phyloP scores from a whole-genome alignment of 2,113 vertebrate genomes.

The Columba livia region DNA sequence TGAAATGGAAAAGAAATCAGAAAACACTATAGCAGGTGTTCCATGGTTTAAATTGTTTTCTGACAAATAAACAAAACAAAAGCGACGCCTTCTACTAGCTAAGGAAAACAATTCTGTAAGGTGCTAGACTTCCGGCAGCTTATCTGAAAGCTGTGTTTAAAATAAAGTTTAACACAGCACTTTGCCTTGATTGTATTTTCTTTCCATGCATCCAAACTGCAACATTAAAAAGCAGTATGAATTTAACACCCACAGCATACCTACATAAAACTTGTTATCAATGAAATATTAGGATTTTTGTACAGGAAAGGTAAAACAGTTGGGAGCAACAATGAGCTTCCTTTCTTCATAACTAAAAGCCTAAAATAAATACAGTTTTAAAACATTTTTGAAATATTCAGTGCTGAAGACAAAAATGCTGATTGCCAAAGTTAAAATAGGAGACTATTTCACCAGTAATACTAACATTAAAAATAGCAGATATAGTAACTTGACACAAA shows the following conservation, averaged over 20 bases:
- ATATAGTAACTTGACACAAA: background rate
- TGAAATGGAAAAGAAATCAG: constrained; percentile 4
- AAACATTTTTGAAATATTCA: background rate
- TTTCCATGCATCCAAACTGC: background rate
- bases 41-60: background rate
- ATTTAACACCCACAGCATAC: constrained; percentile 1
- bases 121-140: background rate
- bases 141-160: background rate
- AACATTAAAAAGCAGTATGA: background rate
- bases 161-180: background rate
- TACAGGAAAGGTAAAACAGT: background rate
- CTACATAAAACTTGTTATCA: background rate
- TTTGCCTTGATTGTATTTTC: background rate
- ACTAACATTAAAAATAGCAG: background rate
- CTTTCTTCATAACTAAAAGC: background rate
- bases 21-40: background rate
- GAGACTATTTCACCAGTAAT: background rate
- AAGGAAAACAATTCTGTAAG: background rate
- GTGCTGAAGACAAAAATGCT: background rate
- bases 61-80: constrained; percentile 10
- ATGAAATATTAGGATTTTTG: background rate
- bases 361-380: background rate
- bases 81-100: background rate
- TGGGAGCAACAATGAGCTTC: background rate
- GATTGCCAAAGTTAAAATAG: background rate